A percentile compares a stretch with the other conserved stretches of the same genome.
phyloP scores from a whole-genome alignment of 2,888 invertebrate species.

The Lysandra coridon region DNA sequence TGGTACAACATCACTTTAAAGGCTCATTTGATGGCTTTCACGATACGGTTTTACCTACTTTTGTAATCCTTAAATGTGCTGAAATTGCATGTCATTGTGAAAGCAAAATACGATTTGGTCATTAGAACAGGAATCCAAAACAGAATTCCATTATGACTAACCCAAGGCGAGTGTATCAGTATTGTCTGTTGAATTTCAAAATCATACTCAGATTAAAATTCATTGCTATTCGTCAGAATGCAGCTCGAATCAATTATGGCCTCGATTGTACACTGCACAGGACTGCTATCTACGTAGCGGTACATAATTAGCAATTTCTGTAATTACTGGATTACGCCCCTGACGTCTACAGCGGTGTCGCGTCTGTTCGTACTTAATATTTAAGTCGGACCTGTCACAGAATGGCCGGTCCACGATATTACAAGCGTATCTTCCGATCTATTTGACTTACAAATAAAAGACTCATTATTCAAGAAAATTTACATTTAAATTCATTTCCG shows the following conservation, averaged over 20 bases:
- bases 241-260: constrained; percentile 4
- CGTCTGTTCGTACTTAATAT: constrained; percentile 20
- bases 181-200: neutral
- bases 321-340: constrained; percentile 3
- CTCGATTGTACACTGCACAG: neutral
- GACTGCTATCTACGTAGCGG: neutral
- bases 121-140: neutral
- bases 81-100: neutral
- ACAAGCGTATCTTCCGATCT: constrained; percentile 1
- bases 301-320: constrained; percentile 23
- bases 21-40: no score
- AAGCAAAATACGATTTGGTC: neutral
- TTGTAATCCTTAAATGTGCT: neutral
- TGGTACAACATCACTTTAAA: no score
- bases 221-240: constrained; percentile 2
- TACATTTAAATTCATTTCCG: constrained; percentile 19
- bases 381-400: constrained; percentile 27
- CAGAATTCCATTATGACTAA: neutral
- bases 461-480: constrained; percentile 4
- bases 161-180: neutral
- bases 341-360: neutral
- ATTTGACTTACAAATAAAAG: constrained; percentile 4
- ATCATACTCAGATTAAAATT: constrained; percentile 10
- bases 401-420: constrained; percentile 2
- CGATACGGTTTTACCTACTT: no score